Conservation (phyloP, 1,140 invertebrate genomes). For the Colletes gigas region DNA sequence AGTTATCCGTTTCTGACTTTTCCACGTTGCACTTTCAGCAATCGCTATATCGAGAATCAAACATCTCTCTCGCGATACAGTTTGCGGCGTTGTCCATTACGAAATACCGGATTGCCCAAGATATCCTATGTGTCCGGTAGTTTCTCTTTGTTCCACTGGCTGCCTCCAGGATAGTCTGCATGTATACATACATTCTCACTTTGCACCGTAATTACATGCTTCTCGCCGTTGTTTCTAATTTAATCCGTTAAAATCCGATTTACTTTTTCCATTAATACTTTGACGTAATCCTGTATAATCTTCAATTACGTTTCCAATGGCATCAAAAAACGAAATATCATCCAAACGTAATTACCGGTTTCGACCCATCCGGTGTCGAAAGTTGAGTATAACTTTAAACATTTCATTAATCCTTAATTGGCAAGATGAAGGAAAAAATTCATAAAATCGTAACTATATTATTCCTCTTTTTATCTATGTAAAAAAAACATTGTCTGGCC, state of each 20-base stretch:
- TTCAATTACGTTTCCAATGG: too few species aligned
- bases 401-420: too few species aligned
- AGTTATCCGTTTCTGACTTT: background rate
- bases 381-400: too few species aligned
- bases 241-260: conserved; percentile 11
- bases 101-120: conserved; percentile 62
- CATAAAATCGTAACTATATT: too few species aligned
- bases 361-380: too few species aligned
- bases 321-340: too few species aligned
- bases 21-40: background rate
- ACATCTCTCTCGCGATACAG: conserved; percentile 40
- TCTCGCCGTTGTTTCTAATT: background rate
- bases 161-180: conserved; percentile 49
- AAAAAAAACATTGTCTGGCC: too few species aligned
- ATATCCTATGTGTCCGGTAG: conserved; percentile 66
- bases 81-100: conserved; percentile 33
- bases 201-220: conserved; percentile 15
- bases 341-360: too few species aligned
- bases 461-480: too few species aligned
- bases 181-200: conserved; percentile 46
- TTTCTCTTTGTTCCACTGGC: conserved; percentile 70
- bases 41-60: conserved; percentile 13
- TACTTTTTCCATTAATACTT: conserved; percentile 3
- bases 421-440: too few species aligned
- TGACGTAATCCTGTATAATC: conserved; percentile 4